phyloP scores from a whole-genome alignment of 2,113 vertebrate genomes.

The Pelecanoides urinatrix region DNA sequence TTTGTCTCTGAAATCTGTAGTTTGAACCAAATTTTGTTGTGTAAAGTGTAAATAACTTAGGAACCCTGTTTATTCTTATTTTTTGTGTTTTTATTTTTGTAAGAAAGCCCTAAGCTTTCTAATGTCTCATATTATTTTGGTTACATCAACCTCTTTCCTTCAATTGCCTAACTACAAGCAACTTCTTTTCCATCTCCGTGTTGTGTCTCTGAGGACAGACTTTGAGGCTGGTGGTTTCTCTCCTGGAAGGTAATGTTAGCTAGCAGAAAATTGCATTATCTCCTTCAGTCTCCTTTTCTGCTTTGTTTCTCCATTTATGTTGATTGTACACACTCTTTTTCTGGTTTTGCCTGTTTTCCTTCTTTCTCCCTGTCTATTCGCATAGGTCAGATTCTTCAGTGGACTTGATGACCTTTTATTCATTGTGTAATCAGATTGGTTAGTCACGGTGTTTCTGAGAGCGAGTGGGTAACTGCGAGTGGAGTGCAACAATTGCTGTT shows the following conservation, averaged over 20 bases:
- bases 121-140: neutral
- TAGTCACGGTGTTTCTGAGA: neutral
- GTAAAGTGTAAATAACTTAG: neutral
- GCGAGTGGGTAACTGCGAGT: fast-evolving
- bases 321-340: neutral
- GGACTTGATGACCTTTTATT: neutral
- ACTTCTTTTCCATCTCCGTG: neutral
- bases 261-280: constrained; percentile 1
- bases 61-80: neutral
- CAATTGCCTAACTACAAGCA: neutral
- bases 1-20: neutral
- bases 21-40: neutral
- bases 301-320: neutral
- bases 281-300: neutral
- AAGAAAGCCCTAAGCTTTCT: neutral
- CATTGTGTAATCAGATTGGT: neutral
- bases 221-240: neutral
- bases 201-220: neutral
- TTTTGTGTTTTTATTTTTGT: neutral
- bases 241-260: neutral
- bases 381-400: neutral
- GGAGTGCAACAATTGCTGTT: neutral
- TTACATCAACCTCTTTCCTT: neutral
- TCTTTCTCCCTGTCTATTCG: neutral
- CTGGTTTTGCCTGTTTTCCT: neutral